Evolutionary conservation across 2,113 vertebrate species (phyloP), one percentile per base, ranked within the genome.

Genomic region (Phyllostomus hastatus): DNA sequence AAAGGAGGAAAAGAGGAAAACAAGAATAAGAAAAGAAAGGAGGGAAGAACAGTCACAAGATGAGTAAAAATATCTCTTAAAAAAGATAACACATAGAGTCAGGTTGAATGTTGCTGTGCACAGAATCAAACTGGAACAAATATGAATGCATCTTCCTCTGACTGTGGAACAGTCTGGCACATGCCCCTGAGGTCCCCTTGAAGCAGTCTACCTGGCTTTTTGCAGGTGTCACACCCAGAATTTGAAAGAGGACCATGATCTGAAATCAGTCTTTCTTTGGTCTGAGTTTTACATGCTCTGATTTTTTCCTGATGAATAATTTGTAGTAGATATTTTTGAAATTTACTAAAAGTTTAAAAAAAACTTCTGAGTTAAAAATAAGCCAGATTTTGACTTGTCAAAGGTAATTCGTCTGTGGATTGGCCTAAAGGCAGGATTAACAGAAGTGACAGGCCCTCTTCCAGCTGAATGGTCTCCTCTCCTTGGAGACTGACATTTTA

Each of bases 401-500:
- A 80, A 90, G 79, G 52, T 57, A 95, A 97, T 95, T 95, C 26
- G 95, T 95, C 64, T 97, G 22, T 82, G 41, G 59, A 81, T 9
- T 96, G 41, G 59, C 85, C 38, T 88, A 92, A 73, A 97, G 94
- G 54, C 70, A 88, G 43, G 31, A 91, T 91, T 88, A 95, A 73
- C 0, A 91, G 64, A 94, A 75, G 83, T 43, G 79, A 79, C 86
- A 95, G 20, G 20, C 12, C 17, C 10, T 94, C 73, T 90, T 96
- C 67, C 50, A 52, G 69, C 59, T 83, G 70, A 96, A 80, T 72
- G 43, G 64, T 80, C 48, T 82, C 52, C 38, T 95, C n/a, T 97
- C 93, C 64, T 84, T 35, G 10, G 89, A 89, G 89, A 83, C 20
- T 97, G 94, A 96, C 95, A 95, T 95, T 94, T 96, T 78, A 67